Evolutionary conservation across 92 coral and sea anemone species (phyloP).

Genomic region (Epizoanthus stellaris): DNA sequence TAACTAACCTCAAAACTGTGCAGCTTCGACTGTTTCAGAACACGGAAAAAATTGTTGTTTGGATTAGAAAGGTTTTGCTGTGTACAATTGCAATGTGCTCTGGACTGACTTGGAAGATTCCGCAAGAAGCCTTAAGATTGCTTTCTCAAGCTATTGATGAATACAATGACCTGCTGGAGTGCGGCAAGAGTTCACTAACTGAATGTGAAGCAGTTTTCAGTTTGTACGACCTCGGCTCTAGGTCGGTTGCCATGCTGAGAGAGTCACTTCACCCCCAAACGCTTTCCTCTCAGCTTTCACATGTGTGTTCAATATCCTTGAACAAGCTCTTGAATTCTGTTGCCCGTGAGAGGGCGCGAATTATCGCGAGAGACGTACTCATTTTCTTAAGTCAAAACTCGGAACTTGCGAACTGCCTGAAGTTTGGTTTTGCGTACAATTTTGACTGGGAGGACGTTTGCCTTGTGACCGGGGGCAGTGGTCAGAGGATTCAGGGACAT

Average conservation of each 20-base stretch:
- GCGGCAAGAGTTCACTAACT: constrained; percentile 52
- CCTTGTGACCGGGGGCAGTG: constrained; percentile 34
- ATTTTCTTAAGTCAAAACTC: constrained; percentile 65
- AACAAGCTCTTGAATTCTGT: constrained; percentile 75
- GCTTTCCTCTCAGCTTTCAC: not conserved
- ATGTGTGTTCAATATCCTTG: constrained; percentile 54
- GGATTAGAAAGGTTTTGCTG: constrained; percentile 62
- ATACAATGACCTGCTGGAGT: constrained; percentile 78
- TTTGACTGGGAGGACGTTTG: constrained; percentile 80
- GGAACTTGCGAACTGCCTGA: constrained; percentile 64
- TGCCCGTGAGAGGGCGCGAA: constrained; percentile 70
- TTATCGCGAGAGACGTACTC: constrained; percentile 64
- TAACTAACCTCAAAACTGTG: constrained; percentile 52
- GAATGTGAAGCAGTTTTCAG: constrained; percentile 57
- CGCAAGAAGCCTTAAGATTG: constrained; percentile 57
- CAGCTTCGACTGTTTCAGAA: constrained; percentile 50
- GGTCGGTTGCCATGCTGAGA: constrained; percentile 45
- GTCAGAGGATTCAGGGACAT: constrained; percentile 17
- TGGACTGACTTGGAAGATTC: constrained; percentile 61
- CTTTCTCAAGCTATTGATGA: constrained; percentile 81
- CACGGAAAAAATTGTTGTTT: constrained; percentile 42
- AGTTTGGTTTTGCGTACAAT: constrained; percentile 53
- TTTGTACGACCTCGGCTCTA: constrained; percentile 47
- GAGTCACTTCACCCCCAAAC: constrained; percentile 20
- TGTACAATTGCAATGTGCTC: constrained; percentile 67